These are phyloP conservation scores for Amazona finschi DNA, from an alignment of 2,797 vertebrate genomes.

Conservation along the genomic window DNA sequence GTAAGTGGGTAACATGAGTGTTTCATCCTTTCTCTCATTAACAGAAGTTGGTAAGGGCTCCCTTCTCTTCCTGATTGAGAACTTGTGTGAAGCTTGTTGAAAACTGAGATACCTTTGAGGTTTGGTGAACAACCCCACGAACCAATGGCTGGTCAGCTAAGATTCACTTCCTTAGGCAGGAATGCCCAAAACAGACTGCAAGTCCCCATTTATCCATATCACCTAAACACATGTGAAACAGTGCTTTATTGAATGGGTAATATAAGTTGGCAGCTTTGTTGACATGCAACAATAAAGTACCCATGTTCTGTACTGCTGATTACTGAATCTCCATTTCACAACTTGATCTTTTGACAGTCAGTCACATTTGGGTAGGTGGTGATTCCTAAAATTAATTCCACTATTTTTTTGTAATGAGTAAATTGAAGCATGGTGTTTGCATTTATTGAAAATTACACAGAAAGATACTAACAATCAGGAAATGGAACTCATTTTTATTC, in stretches of 20 bases:
- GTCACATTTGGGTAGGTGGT: not conserved
- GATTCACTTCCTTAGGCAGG: not conserved
- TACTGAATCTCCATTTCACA: not conserved
- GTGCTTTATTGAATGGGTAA: not conserved
- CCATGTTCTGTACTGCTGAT: not conserved
- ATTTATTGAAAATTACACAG: not conserved
- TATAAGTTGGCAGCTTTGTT: not conserved
- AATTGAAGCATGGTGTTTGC: not conserved
- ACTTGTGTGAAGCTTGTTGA: not conserved
- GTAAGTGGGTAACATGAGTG: accelerated
- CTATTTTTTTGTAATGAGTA: not conserved
- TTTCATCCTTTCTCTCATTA: not conserved
- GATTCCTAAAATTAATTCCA: not conserved
- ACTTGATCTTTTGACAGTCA: not conserved
- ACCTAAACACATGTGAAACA: not conserved
- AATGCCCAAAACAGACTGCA: not conserved
- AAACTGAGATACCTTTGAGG: not conserved
- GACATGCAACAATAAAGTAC: not conserved
- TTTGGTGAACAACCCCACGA: not conserved
- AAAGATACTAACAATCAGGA: not conserved
- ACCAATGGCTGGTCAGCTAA: not conserved
- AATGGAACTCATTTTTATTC: not conserved
- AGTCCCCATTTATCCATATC: not conserved
- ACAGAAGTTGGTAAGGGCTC: not conserved
- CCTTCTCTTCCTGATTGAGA: not conserved